Percentiles rank a stretch among this genome's conserved stretches.
Conservation (phyloP, 2,797 vertebrate species). For the Leuciscus waleckii region DNA sequence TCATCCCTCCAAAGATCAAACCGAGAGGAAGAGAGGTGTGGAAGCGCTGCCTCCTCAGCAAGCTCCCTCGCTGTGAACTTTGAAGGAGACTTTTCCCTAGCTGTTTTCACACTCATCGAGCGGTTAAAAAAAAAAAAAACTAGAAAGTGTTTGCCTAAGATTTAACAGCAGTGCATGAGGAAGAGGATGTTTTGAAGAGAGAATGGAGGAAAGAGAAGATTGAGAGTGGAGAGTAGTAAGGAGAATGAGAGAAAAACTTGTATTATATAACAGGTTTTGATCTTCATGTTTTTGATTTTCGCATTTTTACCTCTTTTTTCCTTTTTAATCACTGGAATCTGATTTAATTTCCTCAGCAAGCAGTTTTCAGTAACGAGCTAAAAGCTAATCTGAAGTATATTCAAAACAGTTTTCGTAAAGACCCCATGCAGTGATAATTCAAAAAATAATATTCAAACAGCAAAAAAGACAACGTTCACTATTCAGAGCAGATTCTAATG, state of each 20-base stretch:
- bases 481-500: conserved; percentile 31
- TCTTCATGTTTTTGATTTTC: conserved; percentile 53
- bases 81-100: conserved; percentile 77
- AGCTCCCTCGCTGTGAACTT: conserved; percentile 73
- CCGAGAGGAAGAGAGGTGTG: conserved; percentile 72
- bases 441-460: conserved; percentile 36
- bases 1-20: conserved; percentile 75
- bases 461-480: not conserved
- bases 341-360: not conserved
- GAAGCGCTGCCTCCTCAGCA: conserved; percentile 70
- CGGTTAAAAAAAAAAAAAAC: conserved; percentile 67
- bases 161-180: conserved; percentile 41
- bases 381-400: conserved; percentile 23
- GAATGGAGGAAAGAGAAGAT: not conserved
- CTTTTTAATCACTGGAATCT: not conserved
- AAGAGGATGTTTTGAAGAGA: conserved; percentile 30
- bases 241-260: conserved; percentile 16
- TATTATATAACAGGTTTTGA: conserved; percentile 56
- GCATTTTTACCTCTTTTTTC: conserved; percentile 46
- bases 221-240: conserved; percentile 53
- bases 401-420: conserved; percentile 28
- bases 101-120: conserved; percentile 66
- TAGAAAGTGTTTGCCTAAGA: conserved; percentile 60
- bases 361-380: conserved; percentile 26
- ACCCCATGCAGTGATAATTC: conserved; percentile 16